Base-by-base conservation (phyloP, 2,113 vertebrate genomes). In the Zosterops borbonicus region DNA sequence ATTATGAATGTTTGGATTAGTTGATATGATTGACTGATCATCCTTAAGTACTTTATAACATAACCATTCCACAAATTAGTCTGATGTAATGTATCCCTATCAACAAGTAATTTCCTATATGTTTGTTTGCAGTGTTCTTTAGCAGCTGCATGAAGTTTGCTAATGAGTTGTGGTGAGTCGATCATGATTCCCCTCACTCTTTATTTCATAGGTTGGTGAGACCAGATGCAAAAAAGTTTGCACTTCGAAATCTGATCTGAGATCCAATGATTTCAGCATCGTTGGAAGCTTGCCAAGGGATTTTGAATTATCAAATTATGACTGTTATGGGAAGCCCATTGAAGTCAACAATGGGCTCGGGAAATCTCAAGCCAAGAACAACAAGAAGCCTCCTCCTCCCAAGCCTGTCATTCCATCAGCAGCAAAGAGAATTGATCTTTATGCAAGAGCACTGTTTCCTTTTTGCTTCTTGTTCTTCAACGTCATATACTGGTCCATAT, bases 401-500 rank as follows among this genome's bases (percentile, higher is more conserved):
- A 99, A 99, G 95, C 99, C 99, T 3, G 98, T 99, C 77, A 99
- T 99, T 91, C 99, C 99, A 12, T 99, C 99, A 8, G 99, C 99
- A 35, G 99, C 99, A 94, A 99, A 99, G 92, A 98, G 99, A 79
- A 95, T 99, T 0, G 99, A 99, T 97, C 99, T 99, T 83, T 99
- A 99, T 69, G 97, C 99, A 31, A 98, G 99, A 89, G 99, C 99
- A 9, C 95, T 99, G 49, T 99, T 99, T 96, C 99, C 99, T n/a
- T 99, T 99, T 97, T 97, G 98, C 96, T 99, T 99, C 97, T 98
- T 99, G 97, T 99, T 99, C 98, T 99, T 99, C 96, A 99, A 99
- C 5, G 99, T 99, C 92, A 99, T 99, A 97, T 99, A 99, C 93
- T 99, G 99, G 99, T 99, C 99, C 90, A 97, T 99, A 97, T 99